Evolutionary conservation across 2,888 invertebrate genomes (phyloP), one percentile per base, ranked within the genome.

Genomic region (Muschampia staudingeri): DNA sequence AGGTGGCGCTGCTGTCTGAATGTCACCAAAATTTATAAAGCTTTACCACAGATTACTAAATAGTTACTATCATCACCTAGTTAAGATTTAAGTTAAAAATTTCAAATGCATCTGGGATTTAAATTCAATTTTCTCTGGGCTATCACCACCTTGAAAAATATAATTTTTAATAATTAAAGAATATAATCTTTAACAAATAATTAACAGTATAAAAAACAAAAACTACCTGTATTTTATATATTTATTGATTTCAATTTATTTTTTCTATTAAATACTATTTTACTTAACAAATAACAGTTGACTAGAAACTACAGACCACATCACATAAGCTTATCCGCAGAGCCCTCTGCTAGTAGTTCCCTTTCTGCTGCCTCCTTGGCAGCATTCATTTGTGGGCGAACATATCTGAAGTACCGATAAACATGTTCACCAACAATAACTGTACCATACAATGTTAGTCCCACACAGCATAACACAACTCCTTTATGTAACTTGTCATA

Each of bases 401-500:
- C 92, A 88, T 97, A 93, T 82, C 89, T 93, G 80, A 92, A 93
- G 87, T 97, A 97, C 76, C 95, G 91, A 84, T 95, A 97, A 76
- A 92, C 92, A 86, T 94, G 94, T 37, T 95, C 92, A 11, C 91
- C 94, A 6, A 97, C 76, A 6, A 94, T 80, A 0, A 93, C 81
- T 0, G 93, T 87, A 6, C 94, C 93, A 87, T 96, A 91, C 2
- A 95, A 69, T 19, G 97, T 97, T 42, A 97, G 82, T 0, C 94
- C 97, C 16, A 97, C 90, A 85, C 97, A 97, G 56, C 93, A 91
- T 67, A 94, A 86, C 25, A 97, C 97, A 80, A 91, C 91, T 44
- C 96, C 95, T 91, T 91, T 94, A 86, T 97, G 97, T 44, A 97
- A 85, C 89, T 92, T 97, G 86, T 97, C 97, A 79, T 95, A 94